A percentile compares a stretch with the other conserved stretches of the same genome.
phyloP scores from a whole-genome alignment of 2,888 invertebrate genomes.

The Phortica magna region DNA sequence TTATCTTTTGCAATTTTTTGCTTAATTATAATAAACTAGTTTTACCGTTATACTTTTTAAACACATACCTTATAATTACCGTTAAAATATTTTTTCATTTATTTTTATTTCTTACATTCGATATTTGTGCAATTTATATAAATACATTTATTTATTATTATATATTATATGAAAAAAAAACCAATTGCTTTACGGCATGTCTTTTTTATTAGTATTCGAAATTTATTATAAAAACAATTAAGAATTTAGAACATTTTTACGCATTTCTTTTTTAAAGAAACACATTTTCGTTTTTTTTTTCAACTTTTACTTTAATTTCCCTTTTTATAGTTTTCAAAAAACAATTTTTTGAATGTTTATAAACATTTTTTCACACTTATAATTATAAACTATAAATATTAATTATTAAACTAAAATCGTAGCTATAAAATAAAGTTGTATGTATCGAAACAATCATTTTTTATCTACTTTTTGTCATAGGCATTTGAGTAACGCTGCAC shows the following conservation, averaged over 20 bases:
- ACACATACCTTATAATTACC: background rate
- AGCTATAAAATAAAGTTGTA: background rate
- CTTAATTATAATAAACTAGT: background rate
- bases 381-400: background rate
- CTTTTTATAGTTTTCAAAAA: background rate
- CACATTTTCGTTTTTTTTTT: background rate
- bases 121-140: no score
- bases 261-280: background rate
- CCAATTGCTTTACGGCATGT: conserved; percentile 63
- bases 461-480: background rate
- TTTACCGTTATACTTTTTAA: background rate
- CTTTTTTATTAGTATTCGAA: conserved; percentile 44
- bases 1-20: background rate
- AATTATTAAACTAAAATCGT: background rate
- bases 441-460: conserved; percentile 8
- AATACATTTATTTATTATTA: background rate
- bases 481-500: conserved; percentile 27
- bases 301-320: background rate
- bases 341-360: conserved; percentile 11
- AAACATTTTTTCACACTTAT: background rate
- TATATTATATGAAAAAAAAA: background rate
- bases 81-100: background rate
- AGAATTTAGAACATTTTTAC: background rate
- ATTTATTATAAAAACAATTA: background rate
- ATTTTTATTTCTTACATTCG: background rate